Evolutionary conservation across 1,140 invertebrate species (phyloP), one percentile per base, ranked within the genome.

Genomic region (Thaumetopoea pityocampa): DNA sequence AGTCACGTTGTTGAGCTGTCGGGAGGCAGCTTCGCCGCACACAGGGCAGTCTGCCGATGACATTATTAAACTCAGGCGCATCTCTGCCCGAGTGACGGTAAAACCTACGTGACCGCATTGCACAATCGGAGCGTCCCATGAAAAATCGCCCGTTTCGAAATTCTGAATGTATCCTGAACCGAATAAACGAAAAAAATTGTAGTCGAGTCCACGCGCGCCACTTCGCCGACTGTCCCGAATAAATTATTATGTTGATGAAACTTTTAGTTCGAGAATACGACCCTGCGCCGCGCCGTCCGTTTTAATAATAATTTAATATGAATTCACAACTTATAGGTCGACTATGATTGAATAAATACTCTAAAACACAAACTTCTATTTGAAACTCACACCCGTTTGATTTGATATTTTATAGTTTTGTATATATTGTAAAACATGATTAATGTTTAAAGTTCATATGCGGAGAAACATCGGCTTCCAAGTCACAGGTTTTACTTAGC

Each of bases 1-100:
- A 34, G 47, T 55, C 52, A 55, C 52, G 52, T 50, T 48, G 30
- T 41, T 30, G 35, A 28, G 24, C 27, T 28, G 41, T 40, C 22
- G 28, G 9, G 33, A 20, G 26, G 22, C 10, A n/a, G n/a, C n/a
- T 6, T 20, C 1, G n/a, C n/a, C n/a, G 19, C 5, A 20, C 32
- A 38, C 36, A 48, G 35, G 45, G 24, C 24, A 12, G 41, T 41
- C 37, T 43, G 62, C 24, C 61, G 63, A 71, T 72, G 61, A 67
- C 57, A 66, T 76, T 73, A 79, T 76, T 69, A 71, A 73, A 70
- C 60, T 69, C 64, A 46, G 53, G 69, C 64, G 69, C 69, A 79
- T 71, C 67, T 62, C 51, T 51, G 46, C 51, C 45, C 50, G 50
- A 60, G 51, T 68, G 65, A 65, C 53, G 62, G 58, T 68, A 62